Evolutionary conservation across 1,140 invertebrate genomes (phyloP).

Genomic region (Popillia japonica): DNA sequence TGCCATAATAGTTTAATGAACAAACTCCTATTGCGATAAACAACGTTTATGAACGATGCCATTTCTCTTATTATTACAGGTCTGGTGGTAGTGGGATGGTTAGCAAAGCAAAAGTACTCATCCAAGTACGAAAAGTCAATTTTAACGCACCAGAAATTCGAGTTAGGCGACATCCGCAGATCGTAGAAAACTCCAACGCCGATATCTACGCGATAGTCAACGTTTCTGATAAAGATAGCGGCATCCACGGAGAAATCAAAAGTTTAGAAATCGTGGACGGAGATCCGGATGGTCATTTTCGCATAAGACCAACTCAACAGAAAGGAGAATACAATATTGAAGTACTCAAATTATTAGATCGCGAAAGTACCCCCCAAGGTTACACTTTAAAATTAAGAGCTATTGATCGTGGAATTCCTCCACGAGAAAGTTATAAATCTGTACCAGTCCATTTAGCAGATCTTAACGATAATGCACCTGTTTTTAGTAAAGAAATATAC

Average conservation of each 20-base stretch:
- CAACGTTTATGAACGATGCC: too few relatives aligned
- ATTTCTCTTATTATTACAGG: constrained; percentile 53
- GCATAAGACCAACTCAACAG: constrained; percentile 70
- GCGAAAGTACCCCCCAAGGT: constrained; percentile 76
- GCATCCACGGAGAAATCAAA: constrained; percentile 83
- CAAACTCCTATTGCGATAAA: too few relatives aligned
- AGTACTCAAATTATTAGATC: constrained; percentile 78
- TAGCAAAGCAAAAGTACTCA: constrained; percentile 76
- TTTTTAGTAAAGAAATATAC: constrained; percentile 89
- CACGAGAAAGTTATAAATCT: constrained; percentile 76
- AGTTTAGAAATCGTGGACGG: constrained; percentile 88
- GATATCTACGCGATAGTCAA: constrained; percentile 91
- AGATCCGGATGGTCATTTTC: constrained; percentile 87
- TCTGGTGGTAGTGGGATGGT: constrained; percentile 66
- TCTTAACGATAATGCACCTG: constrained; percentile 84
- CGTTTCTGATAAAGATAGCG: constrained; percentile 83
- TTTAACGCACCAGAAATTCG: constrained; percentile 84
- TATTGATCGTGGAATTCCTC: constrained; percentile 82
- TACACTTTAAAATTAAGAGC: constrained; percentile 90
- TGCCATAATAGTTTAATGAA: too few relatives aligned
- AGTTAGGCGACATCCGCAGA: constrained; percentile 79
- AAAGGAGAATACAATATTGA: constrained; percentile 79
- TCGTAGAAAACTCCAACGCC: constrained; percentile 84
- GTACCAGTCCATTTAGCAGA: constrained; percentile 82
- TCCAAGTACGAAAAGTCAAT: constrained; percentile 87